Evolutionary conservation across 2,113 vertebrate genomes (phyloP), one percentile per base, ranked within the genome.

Genomic region (Columba janthina): DNA sequence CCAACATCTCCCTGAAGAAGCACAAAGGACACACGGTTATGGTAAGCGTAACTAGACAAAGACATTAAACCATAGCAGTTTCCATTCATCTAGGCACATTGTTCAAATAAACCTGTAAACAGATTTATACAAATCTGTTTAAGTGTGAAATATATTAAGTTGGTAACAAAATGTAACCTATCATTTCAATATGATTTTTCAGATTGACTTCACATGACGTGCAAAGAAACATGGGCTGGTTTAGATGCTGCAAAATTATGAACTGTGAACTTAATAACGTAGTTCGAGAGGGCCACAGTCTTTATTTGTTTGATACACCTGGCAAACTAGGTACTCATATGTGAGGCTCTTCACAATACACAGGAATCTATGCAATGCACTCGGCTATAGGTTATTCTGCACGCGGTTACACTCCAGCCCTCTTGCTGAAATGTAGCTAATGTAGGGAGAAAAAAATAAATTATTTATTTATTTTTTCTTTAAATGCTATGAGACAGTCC

Each of bases 221-320:
- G 0, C 20, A 56, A 86, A 81, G 61, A 75, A 26, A 75, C 0
- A 0, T 18, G 18, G 18, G 20, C 3, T 64, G 20, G 16, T 73
- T 92, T 66, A 70, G 70, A 21, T 15, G n/a, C 10, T n/a, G n/a
- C 31, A 64, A 17, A 80, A 66, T 29, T 36, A n/a, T 4, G 15
- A 69, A 40, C 17, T 31, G 11, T n/a, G 40, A 85, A 31, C 20
- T 71, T 32, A 38, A 0, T 10, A 31, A 26, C 1, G 5, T 7
- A 42, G 15, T 57, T 89, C 38, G 26, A 71, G 36, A 22, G 51
- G 62, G 48, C 7, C 57, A 69, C 26, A 18, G 12, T 11, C n/a
- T 62, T 46, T 31, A 17, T 11, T 72, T 34, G 38, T 58, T 74
- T 89, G 50, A 25, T 32, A 18, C 5, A 26, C 16, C 70, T 72